Conservation (phyloP, 2,797 vertebrate species). For the Mormyrops boulengeri region DNA sequence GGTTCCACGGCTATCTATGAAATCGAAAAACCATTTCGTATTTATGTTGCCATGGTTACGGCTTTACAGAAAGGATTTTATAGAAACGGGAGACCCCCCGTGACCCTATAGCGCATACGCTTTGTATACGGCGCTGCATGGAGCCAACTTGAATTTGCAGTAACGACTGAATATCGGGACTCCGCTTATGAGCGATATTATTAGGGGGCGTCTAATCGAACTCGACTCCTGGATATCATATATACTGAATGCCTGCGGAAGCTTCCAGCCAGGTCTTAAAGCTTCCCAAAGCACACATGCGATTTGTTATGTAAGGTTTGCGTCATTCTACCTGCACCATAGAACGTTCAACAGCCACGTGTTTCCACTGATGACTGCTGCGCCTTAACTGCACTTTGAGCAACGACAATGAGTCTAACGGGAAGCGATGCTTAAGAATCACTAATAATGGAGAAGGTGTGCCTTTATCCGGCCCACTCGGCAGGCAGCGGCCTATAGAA, state of each 20-base stretch:
- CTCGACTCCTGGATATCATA: neutral
- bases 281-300: neutral
- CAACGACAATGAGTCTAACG: neutral
- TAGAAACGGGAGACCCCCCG: neutral
- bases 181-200: neutral
- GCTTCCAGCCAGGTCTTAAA: neutral
- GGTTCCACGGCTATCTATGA: neutral
- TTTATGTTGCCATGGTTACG: constrained; percentile 13
- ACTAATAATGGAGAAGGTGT: neutral
- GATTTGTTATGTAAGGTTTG: neutral
- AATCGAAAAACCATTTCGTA: neutral
- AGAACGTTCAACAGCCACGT: neutral
- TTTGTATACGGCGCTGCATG: neutral
- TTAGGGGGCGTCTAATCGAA: neutral
- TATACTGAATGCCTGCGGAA: neutral
- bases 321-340: neutral
- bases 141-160: neutral
- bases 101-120: neutral
- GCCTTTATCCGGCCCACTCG: neutral
- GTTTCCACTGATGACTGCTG: neutral
- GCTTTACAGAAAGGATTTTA: neutral
- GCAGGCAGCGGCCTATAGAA: neutral
- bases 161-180: neutral
- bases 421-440: neutral
- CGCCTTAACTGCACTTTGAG: neutral